Conservation (phyloP, 2,113 vertebrate species). For the Microtus richardsoni region DNA sequence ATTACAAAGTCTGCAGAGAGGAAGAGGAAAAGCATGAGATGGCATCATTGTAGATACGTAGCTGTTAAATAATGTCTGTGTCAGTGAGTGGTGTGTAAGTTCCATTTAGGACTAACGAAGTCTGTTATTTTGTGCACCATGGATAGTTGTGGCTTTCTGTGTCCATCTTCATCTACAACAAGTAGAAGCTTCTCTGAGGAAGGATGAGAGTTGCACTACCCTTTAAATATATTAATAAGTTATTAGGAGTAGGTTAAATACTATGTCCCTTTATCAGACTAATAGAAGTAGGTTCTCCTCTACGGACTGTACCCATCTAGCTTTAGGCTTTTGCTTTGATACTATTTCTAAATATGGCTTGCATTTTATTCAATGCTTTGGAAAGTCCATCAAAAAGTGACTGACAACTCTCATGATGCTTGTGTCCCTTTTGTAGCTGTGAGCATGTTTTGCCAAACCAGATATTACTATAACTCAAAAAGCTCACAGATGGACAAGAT, state of each 20-base stretch:
- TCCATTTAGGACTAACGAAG: not conserved
- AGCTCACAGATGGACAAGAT: not conserved
- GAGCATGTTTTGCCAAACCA: not conserved
- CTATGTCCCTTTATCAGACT: not conserved
- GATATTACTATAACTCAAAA: not conserved
- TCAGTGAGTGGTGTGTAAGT: not conserved
- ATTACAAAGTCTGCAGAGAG: not conserved
- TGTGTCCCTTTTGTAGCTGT: not conserved
- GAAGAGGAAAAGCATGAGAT: not conserved
- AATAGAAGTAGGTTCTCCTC: not conserved
- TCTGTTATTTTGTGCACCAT: not conserved
- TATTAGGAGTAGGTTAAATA: not conserved
- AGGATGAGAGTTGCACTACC: not conserved
- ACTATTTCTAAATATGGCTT: not conserved
- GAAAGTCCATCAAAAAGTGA: not conserved
- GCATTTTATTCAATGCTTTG: not conserved
- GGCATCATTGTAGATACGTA: not conserved
- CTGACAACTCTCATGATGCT: not conserved
- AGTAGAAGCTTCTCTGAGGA: not conserved
- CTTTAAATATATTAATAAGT: not conserved
- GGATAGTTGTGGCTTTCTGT: accelerated
- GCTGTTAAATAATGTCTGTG: not conserved
- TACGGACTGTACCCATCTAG: not conserved
- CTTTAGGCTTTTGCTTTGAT: not conserved
- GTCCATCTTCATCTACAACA: not conserved